phyloP scores from a whole-genome alignment of 1,140 invertebrate genomes.

The Atopsyche davidsoni region DNA sequence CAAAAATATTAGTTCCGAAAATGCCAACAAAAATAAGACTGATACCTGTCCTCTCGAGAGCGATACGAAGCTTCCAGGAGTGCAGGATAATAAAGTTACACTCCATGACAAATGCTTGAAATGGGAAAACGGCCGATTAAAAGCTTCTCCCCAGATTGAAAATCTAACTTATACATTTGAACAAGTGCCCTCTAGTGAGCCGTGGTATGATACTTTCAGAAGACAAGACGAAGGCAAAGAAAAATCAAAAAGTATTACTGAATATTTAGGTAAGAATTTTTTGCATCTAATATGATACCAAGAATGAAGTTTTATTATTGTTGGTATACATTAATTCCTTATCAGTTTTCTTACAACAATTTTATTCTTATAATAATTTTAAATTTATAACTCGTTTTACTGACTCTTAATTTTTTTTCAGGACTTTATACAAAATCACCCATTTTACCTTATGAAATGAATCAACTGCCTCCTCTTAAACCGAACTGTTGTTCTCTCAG shows the following conservation, averaged over 20 bases:
- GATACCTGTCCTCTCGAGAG: neutral
- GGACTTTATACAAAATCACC: constrained; percentile 51
- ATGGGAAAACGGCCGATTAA: constrained; percentile 42
- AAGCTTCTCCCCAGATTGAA: constrained; percentile 54
- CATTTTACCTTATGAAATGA: constrained; percentile 72
- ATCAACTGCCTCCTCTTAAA: constrained; percentile 52
- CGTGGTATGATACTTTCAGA: constrained; percentile 72
- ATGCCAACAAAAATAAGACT: constrained; percentile 2
- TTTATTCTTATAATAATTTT: neutral
- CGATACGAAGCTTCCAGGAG: neutral
- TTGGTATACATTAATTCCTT: neutral
- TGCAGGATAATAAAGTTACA: neutral
- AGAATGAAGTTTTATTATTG: neutral
- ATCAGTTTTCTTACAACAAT: neutral
- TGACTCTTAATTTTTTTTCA: constrained; percentile 35
- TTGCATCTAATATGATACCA: neutral
- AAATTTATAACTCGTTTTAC: constrained; percentile 5
- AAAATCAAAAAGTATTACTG: constrained; percentile 42
- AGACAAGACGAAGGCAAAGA: constrained; percentile 66
- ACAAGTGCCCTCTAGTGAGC: constrained; percentile 60
- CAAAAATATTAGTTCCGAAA: neutral
- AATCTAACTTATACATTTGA: constrained; percentile 72
- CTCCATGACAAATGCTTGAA: constrained; percentile 38
- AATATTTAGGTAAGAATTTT: constrained; percentile 43
- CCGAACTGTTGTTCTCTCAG: constrained; percentile 48